Evolutionary conservation across 2,113 vertebrate genomes (phyloP), one percentile per base, ranked within the genome.

Genomic region (Fregata magnificens): DNA sequence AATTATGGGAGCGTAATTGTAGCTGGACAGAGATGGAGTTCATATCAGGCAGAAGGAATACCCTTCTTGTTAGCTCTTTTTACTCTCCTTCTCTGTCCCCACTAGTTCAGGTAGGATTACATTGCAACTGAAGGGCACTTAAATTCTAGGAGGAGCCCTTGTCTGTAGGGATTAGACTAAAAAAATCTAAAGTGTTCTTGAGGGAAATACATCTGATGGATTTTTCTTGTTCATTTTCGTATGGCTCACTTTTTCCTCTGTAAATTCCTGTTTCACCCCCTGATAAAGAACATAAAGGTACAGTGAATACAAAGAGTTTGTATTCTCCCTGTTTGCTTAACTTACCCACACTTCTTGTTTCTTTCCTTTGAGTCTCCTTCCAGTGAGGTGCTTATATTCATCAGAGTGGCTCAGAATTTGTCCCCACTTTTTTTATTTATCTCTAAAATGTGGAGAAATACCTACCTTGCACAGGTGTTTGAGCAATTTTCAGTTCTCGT

Each of bases 301-400:
- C 10, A 28, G 4, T 20, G 45, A 49, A 49, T 58, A 40, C 31
- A 59, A 38, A 55, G 44, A 26, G 7, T 50, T 91, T 36, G 26
- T 65, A 25, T 90, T 76, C 29, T 58, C 3, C 22, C 10, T 40
- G 16, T 52, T 87, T 13, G 4, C 34, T 53, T 59, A 72, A 32
- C 17, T 66, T 93, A 42, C 11, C 31, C 5, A 3, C 3, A 2
- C 32, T 92, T 45, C 14, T 40, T 47, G 29, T 52, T 82, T 55
- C 13, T 55, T 47, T 76, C 29, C 0, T 1, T 9, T 44, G 72
- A 65, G 5, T 58, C 9, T 45, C 0, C 28, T 82, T 61, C 36
- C 11, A 70, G 21, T 78, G 42, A 45, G 59, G 13, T 2, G 4
- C 26, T 71, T 58, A 10, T 1, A 34, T 87, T 85, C 21, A 40